Evolutionary conservation across 2,113 vertebrate species (phyloP), one percentile per base, ranked within the genome.

Genomic region (Cheilinus undulatus): DNA sequence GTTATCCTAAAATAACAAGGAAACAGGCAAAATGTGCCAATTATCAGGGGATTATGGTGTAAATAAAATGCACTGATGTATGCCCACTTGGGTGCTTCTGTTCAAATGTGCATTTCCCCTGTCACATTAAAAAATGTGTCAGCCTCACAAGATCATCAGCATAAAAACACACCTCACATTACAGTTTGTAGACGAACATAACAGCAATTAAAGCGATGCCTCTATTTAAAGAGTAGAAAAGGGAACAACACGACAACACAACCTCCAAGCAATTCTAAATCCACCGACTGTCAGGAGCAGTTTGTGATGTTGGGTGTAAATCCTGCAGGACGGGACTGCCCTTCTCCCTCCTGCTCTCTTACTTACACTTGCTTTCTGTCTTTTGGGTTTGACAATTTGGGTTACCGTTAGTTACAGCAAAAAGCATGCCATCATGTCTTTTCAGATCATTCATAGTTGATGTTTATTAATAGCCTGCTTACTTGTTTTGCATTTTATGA

Each of bases 281-380:
- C 53, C 72, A 77, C 74, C 51, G 73, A 49, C 80, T 84, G 88
- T 91, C 86, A 85, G 80, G 76, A 64, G 70, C 73, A 65, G 73
- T 85, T 84, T 86, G 80, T 40, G 67, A 73, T 80, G 73, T 48
- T 70, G 40, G 53, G 83, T 84, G 78, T 66, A 61, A 86, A 82
- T 49, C 84, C 88, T 88, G 77, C 69, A 56, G 85, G 86, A 85
- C 26, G 2, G 22, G 20, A 38, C 60, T 85, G 85, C 69, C 86
- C 83, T 87, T 65, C 74, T 57, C 63, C 58, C 61, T 45, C 59
- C 46, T 6, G 11, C 23, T 50, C 64, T 58, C 34, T 43, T 14
- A 11, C 30, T 56, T 52, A 46, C 58, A 52, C 43, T 23, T 56
- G 59, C 42, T 61, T 34, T 73, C 40, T 58, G 24, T 52, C 48